Evolutionary conservation across 2,113 vertebrate genomes (phyloP), one percentile per base, ranked within the genome.

Genomic region (Entelurus aequoreus): DNA sequence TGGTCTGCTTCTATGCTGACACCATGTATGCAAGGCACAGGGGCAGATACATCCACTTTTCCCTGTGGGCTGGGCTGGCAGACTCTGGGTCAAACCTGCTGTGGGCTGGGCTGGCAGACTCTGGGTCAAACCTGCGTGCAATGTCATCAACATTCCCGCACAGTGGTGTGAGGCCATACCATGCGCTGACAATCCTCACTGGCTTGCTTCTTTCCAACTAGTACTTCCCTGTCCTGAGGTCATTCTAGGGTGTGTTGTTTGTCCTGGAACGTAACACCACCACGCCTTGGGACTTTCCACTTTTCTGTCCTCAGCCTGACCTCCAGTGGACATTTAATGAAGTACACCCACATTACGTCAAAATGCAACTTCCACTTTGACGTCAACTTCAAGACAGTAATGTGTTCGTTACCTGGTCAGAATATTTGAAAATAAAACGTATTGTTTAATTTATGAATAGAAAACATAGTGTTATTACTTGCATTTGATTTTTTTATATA

Each of bases 251-350:
- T 16, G 5, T 35, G 8, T 3, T 36, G 8, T 1, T 15, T 38
- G 6, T 4, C n/a, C 7, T 40, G 11, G 7, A 11, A 38, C 5
- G 28, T 5, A 75, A 78, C 13, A 40, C 55, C 52, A 12, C 80
- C 87, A 75, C 87, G 77, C 87, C 87, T 79, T 62, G 28, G 51
- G 59, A 13, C 14, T 58, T 71, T 66, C 76, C 76, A 52, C 47
- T 46, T 70, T 60, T 47, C 62, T 52, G 36, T 60, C 42, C 3
- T 54, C 48, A 13, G 37, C 16, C 68, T 71, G 77, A 77, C 85
- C 79, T 74, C 82, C 87, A 65, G 28, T 82, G 87, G 85, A 52
- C 28, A 28, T 28, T 28, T 4, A 28, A 3, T 28, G 28, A 28
- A 28, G 28, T 3, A 4, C 28, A 28, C 28, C 28, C 28, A 28